phyloP scores from a whole-genome alignment of 2,888 invertebrate genomes.

The Orthosia gracilis region DNA sequence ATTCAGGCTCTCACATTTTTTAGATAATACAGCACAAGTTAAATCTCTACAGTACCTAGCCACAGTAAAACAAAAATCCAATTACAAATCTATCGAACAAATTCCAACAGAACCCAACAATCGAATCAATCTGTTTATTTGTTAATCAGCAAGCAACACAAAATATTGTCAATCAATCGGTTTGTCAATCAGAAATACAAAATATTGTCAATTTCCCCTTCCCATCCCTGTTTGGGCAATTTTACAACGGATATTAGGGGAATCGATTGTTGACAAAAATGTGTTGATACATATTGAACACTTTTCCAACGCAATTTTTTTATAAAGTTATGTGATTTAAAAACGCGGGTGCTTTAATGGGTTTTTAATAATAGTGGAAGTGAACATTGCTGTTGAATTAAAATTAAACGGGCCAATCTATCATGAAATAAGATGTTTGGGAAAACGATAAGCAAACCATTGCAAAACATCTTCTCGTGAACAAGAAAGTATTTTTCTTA shows the following conservation, averaged over 20 bases:
- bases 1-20: no score
- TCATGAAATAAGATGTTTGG: not conserved
- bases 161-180: conserved; percentile 71
- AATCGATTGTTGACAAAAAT: conserved; percentile 73
- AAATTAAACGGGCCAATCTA: not conserved
- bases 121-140: conserved; percentile 39
- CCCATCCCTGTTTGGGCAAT: conserved; percentile 71
- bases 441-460: not conserved
- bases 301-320: conserved; percentile 18
- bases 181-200: conserved; percentile 69
- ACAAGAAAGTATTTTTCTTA: not conserved
- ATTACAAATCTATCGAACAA: conserved; percentile 11
- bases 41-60: not conserved
- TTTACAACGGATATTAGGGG: conserved; percentile 75
- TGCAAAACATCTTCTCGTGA: not conserved
- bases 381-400: not conserved
- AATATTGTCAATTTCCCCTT: conserved; percentile 79
- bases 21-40: not conserved
- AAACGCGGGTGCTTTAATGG: no score
- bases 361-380: not conserved
- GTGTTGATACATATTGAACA: conserved; percentile 55
- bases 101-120: conserved; percentile 41
- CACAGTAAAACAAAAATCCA: not conserved
- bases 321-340: no score
- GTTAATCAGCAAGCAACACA: conserved; percentile 50